These are phyloP conservation scores for Todus mexicanus DNA, from an alignment of 2,797 vertebrate genomes.

Conservation along the genomic window DNA sequence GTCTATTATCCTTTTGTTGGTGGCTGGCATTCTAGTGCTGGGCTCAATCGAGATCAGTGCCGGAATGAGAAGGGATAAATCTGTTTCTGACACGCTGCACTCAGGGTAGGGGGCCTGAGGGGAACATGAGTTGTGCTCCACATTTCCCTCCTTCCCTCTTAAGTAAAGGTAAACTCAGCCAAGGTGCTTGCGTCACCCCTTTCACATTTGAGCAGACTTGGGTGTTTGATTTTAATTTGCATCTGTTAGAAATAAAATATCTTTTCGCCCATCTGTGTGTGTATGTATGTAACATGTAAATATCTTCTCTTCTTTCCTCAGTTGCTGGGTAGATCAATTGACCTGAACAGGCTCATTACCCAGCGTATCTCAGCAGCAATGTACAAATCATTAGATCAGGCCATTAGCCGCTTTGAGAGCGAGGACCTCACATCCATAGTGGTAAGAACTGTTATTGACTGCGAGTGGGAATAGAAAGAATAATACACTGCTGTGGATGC, in stretches of 20 bases:
- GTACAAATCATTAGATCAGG: conserved; percentile 91
- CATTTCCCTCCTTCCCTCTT: neutral
- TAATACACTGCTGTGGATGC: neutral
- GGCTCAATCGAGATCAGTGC: neutral
- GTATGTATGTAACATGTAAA: neutral
- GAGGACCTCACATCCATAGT: conserved; percentile 91
- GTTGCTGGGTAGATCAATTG: conserved; percentile 88
- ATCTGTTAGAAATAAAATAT: neutral
- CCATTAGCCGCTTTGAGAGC: conserved; percentile 91
- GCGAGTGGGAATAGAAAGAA: neutral
- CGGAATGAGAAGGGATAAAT: neutral
- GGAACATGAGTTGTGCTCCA: neutral
- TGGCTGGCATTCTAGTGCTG: neutral
- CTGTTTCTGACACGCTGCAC: neutral
- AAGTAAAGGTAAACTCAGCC: neutral
- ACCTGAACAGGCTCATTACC: conserved; percentile 89
- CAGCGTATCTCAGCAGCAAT: conserved; percentile 90
- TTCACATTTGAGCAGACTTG: neutral
- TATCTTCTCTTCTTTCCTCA: conserved; percentile 38
- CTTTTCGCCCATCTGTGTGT: neutral
- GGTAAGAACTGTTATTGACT: conserved; percentile 70
- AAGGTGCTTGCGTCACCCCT: fast-evolving
- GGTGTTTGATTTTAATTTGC: neutral
- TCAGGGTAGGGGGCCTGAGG: neutral
- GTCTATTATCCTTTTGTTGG: neutral